These are phyloP conservation scores for Elanoides forficatus DNA, from an alignment of 2,113 vertebrate genomes.

Conservation along the genomic window DNA sequence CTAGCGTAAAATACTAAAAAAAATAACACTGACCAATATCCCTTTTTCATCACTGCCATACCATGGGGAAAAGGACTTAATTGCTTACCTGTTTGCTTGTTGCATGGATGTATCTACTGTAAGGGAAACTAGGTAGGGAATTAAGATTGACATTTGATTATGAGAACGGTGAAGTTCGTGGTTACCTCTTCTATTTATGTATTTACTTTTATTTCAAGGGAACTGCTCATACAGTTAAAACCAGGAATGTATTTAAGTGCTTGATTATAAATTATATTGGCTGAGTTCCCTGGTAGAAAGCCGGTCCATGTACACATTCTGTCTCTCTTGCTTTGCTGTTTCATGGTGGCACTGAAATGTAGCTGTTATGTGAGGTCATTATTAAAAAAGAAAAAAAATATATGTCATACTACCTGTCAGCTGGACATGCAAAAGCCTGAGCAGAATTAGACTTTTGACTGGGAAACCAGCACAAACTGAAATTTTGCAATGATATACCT, in stretches of 20 bases:
- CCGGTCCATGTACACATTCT: neutral
- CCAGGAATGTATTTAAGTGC: neutral
- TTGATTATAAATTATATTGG: neutral
- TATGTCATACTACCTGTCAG: neutral
- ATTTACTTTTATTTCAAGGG: neutral
- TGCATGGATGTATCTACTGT: neutral
- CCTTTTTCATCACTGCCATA: neutral
- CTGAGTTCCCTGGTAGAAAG: neutral
- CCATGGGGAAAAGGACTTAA: neutral
- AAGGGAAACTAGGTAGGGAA: neutral
- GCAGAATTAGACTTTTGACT: neutral
- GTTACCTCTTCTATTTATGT: neutral
- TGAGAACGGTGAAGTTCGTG: neutral
- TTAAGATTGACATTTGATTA: neutral
- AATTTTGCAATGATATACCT: neutral
- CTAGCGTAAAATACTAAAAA: neutral
- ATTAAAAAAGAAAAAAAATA: neutral
- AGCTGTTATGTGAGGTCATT: neutral
- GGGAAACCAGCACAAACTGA: neutral
- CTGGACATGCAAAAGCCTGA: neutral
- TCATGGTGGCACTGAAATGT: neutral
- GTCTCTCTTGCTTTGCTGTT: neutral
- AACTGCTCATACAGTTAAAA: neutral
- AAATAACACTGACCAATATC: neutral
- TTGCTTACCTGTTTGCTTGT: neutral